Base-by-base conservation (phyloP, 2,797 vertebrate species). In the Ctenopoma multispine region DNA sequence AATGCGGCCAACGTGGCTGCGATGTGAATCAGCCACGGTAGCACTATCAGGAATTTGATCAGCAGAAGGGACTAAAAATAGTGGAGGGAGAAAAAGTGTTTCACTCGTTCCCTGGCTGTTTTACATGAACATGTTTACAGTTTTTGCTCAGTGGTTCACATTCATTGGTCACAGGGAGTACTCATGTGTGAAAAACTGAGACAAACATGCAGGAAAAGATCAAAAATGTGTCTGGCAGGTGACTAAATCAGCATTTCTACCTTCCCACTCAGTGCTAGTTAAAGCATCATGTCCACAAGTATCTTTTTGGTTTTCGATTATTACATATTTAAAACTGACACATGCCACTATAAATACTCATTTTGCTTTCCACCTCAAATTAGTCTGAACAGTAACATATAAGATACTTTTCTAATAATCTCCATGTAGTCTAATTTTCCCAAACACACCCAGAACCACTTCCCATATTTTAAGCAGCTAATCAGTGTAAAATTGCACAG, bases 41-140 rank as follows among this genome's bases (percentile, higher is more conserved):
- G 63, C 21, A n/a, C 64, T 78, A 82, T 88, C 83, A 81, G 76
- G 73, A 89, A 80, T 80, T 14, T 75, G 81, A 90, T 88, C 85
- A 12, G 77, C 69, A 67, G 80, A 83, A 85, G 76, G 48, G 24
- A 64, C 83, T 85, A 79, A 86, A 89, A 81, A 89, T 86, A 89
- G 78, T 49, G 4, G 40, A 50, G 44, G 58, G 21, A 58, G 24
- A 64, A 83, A 76, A 85, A 67, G 68, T 12, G 63, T 74, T 64
- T 83, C 40, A 43, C 57, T 79, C 18, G 17, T 85, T 86, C 88
- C 72, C 86, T 89, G 89, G 85, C 87, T 82, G 67, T 68, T 47
- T 49, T 51, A 56, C 69, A n/a, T 21, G 29, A 62, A 62, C 65
- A n/a, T 90, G 86, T 90, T 87, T 87, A 86, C 73, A 56, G 51